Percentiles rank a stretch among this genome's conserved stretches.
Conservation (phyloP, 1,140 invertebrate species). For the Drosophila tristis region DNA sequence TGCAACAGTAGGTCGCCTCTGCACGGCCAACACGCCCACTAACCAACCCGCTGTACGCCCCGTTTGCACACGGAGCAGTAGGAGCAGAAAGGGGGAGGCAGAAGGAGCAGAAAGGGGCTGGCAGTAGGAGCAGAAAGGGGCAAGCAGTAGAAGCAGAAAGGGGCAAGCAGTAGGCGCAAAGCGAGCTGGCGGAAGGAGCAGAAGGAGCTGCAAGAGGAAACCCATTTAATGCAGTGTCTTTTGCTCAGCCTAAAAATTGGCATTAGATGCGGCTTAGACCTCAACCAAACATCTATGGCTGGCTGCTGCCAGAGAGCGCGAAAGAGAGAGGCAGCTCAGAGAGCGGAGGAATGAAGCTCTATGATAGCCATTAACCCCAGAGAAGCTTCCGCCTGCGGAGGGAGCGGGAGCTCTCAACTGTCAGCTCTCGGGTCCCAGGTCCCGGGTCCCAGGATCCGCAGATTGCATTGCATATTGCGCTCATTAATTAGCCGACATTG, state of each 20-base stretch:
- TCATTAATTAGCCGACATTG: constrained; percentile 77
- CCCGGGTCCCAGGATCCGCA: neutral
- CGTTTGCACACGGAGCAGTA: constrained; percentile 47
- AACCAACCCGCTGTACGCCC: constrained; percentile 50
- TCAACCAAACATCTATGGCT: constrained; percentile 49
- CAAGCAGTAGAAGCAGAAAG: too few relatives aligned
- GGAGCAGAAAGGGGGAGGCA: too few relatives aligned
- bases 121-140: too few relatives aligned
- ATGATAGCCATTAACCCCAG: constrained; percentile 19
- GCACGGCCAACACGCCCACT: constrained; percentile 44
- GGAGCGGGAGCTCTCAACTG: too few relatives aligned
- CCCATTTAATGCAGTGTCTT: constrained; percentile 70
- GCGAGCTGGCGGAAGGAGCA: too few relatives aligned
- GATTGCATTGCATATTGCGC: constrained; percentile 48
- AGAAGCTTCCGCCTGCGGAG: neutral
- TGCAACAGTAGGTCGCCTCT: constrained; percentile 60
- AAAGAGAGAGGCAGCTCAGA: neutral
- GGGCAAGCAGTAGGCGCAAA: too few relatives aligned
- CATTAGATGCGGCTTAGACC: constrained; percentile 52
- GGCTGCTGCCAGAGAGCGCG: neutral
- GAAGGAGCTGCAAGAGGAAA: constrained; percentile 5
- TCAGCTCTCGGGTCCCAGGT: too few relatives aligned
- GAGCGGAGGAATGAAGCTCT: too few relatives aligned
- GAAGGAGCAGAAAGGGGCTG: too few relatives aligned
- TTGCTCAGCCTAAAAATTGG: constrained; percentile 68